Base-by-base conservation (phyloP, 1,140 invertebrate species). In the Calephelis nemesis region DNA sequence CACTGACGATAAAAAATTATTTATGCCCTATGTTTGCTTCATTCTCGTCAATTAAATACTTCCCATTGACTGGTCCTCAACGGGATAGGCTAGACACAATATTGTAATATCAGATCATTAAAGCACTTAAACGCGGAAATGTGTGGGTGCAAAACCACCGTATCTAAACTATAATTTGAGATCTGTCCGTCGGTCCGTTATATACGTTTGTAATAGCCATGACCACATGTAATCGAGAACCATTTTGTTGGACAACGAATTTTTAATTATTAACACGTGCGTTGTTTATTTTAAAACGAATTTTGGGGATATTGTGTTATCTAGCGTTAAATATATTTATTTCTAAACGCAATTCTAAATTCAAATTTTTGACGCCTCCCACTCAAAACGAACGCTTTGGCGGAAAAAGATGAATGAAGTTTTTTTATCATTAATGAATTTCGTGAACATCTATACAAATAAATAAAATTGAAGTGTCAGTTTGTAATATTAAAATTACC, bases 111-210 rank as follows among this genome's bases (percentile, higher is more conserved):
- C 80, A 83, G 82, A 86, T 86, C 88, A 88, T 90, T 90, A 90
- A 85, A 74, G 82, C 81, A 80, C 72, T 82, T 81, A 82, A 81
- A 87, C 78, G 77, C 84, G 88, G 88, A 91, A 89, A 84, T 82
- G 88, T 90, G 88, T 91, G 88, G 88, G 88, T 88, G 87, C 86
- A 74, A 88, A 89, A 90, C 77, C 85, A 84, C 87, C 88, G 88
- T 90, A 85, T 76, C 88, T 76, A 90, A 91, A 88, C 81, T 91
- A 88, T 91, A 90, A 91, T 90, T 89, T 84, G 84, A 88, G 76
- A 75, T 84, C 80, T 81, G 82, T 86, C 85, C 83, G 80, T 79
- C 76, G 77, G 75, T 74, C 84, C 84, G 85, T 86, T 90, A 87
- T 88, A 78, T 82, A 74, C 77, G 76, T 78, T 65, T 72, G 68